phyloP scores from a whole-genome alignment of 2,888 invertebrate species.

The Neocrepidodera transversa region DNA sequence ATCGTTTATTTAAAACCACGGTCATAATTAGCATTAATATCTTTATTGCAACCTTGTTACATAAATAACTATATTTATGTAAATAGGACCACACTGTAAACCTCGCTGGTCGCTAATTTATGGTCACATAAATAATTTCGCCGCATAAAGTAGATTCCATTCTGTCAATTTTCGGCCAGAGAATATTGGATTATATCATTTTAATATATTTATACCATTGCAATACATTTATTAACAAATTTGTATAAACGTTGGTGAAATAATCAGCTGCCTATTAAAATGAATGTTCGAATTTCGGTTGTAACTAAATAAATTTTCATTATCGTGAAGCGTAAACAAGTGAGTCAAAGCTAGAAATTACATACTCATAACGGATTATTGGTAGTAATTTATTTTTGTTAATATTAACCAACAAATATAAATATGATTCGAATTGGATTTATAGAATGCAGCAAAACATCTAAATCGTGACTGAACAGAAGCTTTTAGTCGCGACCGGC shows the following conservation, averaged over 20 bases:
- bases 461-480: slow-evolving; percentile 35
- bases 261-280: slow-evolving; percentile 17
- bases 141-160: slow-evolving; percentile 1
- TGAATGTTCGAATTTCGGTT: slow-evolving; percentile 7
- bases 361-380: background rate
- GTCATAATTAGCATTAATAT: too few species aligned
- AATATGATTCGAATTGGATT: too few species aligned
- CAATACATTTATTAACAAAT: slow-evolving; percentile 25
- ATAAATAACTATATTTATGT: too few species aligned
- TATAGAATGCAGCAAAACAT: slow-evolving; percentile 33
- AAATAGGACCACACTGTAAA: too few species aligned
- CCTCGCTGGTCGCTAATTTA: slow-evolving; percentile 7
- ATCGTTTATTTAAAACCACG: background rate
- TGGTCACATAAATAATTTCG: slow-evolving; percentile 11
- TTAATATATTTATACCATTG: slow-evolving; percentile 25
- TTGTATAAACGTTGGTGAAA: slow-evolving; percentile 15
- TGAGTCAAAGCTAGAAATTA: background rate
- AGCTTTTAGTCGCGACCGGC: slow-evolving; percentile 31
- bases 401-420: too few species aligned
- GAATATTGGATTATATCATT: slow-evolving; percentile 30
- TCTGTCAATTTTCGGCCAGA: slow-evolving; percentile 29
- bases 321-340: slow-evolving; percentile 1
- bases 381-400: too few species aligned
- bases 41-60: too few species aligned
- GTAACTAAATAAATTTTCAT: slow-evolving; percentile 13